Conservation (phyloP, 1,140 invertebrate species). For the Arctopsyche grandis region DNA sequence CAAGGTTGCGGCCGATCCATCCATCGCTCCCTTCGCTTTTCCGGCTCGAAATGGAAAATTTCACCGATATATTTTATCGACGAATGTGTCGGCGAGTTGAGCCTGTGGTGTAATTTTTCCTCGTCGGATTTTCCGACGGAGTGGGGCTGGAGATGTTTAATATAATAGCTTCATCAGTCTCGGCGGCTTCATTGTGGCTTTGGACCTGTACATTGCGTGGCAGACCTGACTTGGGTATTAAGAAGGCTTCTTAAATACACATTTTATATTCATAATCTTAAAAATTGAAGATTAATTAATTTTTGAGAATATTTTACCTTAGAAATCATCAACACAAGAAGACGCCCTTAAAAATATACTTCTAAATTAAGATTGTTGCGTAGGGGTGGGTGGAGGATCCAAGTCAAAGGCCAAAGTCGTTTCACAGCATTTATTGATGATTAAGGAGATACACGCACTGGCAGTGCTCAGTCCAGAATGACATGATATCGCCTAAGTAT, state of each 20-base stretch:
- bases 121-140: neutral
- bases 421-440: too few relatives aligned
- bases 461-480: too few relatives aligned
- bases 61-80: conserved; percentile 16
- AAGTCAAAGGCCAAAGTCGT: too few relatives aligned
- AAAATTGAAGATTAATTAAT: conserved; percentile 21
- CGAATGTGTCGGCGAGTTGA: conserved; percentile 10
- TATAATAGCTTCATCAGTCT: conserved; percentile 40
- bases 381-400: too few relatives aligned
- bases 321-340: too few relatives aligned
- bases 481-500: too few relatives aligned
- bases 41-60: neutral
- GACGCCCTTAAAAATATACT: too few relatives aligned
- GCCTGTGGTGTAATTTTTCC: conserved; percentile 19
- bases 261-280: conserved; percentile 20
- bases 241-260: conserved; percentile 29
- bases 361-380: too few relatives aligned
- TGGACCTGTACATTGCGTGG: neutral
- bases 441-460: too few relatives aligned
- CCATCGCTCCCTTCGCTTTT: too few relatives aligned
- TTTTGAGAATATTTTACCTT: conserved; percentile 1
- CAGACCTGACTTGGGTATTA: conserved; percentile 29
- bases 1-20: too few relatives aligned
- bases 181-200: conserved; percentile 30
- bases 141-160: conserved; percentile 17